Conservation (phyloP, 2,113 vertebrate species). For the Sminthopsis crassicaudata region DNA sequence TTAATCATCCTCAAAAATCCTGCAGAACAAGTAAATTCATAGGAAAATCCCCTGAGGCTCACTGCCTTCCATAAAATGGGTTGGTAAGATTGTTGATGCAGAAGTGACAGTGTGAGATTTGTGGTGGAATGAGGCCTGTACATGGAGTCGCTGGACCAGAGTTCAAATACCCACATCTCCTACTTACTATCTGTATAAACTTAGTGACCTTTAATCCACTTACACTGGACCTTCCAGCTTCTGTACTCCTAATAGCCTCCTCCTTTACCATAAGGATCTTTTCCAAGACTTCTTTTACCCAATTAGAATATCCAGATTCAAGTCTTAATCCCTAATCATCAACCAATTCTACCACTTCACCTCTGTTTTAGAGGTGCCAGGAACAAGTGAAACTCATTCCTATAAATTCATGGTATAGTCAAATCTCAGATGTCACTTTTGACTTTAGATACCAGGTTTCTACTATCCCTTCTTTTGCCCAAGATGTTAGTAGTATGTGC, state of each 20-base stretch:
- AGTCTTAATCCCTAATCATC: background rate
- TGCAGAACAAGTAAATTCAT: background rate
- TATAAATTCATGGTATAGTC: background rate
- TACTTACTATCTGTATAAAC: background rate
- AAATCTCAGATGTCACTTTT: background rate
- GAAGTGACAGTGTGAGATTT: background rate
- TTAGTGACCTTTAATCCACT: background rate
- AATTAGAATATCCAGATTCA: background rate
- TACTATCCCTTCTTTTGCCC: background rate
- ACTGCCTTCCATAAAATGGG: background rate
- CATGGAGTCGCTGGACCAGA: background rate
- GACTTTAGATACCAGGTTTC: background rate
- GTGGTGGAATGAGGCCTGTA: background rate
- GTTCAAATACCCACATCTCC: background rate
- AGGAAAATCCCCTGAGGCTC: background rate
- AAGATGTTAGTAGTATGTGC: background rate
- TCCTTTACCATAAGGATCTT: background rate
- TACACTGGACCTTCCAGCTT: background rate
- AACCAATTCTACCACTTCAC: background rate
- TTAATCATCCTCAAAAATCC: background rate
- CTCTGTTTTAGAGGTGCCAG: background rate
- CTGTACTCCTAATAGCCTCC: background rate
- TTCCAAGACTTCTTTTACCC: background rate
- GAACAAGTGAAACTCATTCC: background rate
- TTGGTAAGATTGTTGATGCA: background rate